Evolutionary conservation across 1,140 invertebrate genomes (phyloP), one percentile per base, ranked within the genome.

Genomic region (Drosophila bipectinata): DNA sequence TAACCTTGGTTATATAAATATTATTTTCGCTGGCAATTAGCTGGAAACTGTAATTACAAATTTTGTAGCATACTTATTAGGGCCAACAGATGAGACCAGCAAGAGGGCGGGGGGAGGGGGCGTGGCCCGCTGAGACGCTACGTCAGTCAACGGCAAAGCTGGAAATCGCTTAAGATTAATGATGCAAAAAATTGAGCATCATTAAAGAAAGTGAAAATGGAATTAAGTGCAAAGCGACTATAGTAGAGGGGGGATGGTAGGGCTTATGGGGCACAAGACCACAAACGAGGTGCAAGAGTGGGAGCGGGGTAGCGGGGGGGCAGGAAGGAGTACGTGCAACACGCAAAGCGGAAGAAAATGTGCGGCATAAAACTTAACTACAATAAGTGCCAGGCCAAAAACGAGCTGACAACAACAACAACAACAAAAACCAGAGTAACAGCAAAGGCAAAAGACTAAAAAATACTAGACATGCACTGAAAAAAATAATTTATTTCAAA

Each of bases 131-230:
- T 66, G 72, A 79, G 60, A 57, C 61, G 56, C 18, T 54, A 49
- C 63, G 62, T 72, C 72, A 68, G 81, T 80, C 81, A 84, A 61
- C 61, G 74, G 76, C 61, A 87, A 81, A 81, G 78, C 78, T 87
- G 78, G 78, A 85, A 85, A 78, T 81, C 82, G 82, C 82, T 78
- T 64, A 85, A 85, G 82, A 85, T 85, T 87, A 85, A 85, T 85
- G 82, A 85, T 87, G 82, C 82, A 87, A 75, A 87, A 85, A 87
- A 85, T 85, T 85, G 77, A 87, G 82, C 74, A 85, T 75, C 78
- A 87, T 85, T 85, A 87, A 79, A 88, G 82, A 82, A 79, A 87
- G 82, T 82, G 79, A 88, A 82, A 87, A 88, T 88, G 82, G 83
- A 88, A 87, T 87, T 85, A 85, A 80, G 77, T 85, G 81, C 82